Evolutionary conservation across 2,113 vertebrate genomes (phyloP).

Genomic region (Cyprinodon tularosa): DNA sequence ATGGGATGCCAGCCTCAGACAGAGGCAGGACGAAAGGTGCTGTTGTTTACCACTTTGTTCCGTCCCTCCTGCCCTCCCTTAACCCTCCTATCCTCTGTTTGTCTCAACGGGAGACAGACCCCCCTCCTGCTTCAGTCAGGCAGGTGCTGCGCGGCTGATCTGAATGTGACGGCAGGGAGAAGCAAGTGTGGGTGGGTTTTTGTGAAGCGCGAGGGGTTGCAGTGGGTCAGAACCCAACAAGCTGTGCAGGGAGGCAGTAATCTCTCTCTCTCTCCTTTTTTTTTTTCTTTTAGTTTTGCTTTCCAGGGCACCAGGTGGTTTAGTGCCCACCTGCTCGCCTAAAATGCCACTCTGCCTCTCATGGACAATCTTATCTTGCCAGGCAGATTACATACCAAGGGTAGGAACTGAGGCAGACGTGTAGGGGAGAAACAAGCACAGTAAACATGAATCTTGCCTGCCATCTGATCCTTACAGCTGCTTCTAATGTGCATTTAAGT

Average conservation of each 20-base stretch:
- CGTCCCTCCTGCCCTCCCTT: constrained; percentile 51
- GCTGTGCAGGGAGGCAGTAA: constrained; percentile 70
- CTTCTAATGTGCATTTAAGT: constrained; percentile 70
- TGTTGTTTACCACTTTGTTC: constrained; percentile 72
- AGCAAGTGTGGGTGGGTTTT: constrained; percentile 13
- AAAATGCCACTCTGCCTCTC: constrained; percentile 49
- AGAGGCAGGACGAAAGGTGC: constrained; percentile 77
- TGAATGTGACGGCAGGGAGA: constrained; percentile 49
- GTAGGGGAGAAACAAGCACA: constrained; percentile 61
- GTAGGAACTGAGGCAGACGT: constrained; percentile 37
- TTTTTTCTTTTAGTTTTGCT: neutral
- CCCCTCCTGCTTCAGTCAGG: constrained; percentile 54
- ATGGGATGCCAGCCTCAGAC: constrained; percentile 64
- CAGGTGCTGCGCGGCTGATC: constrained; percentile 51
- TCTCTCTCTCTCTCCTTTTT: constrained; percentile 24
- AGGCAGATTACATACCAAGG: constrained; percentile 60
- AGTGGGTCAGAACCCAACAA: constrained; percentile 79
- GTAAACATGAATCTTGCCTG: constrained; percentile 49
- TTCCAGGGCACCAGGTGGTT: constrained; percentile 74
- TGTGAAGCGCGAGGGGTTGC: constrained; percentile 38
- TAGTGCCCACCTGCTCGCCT: constrained; percentile 66
- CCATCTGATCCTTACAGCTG: constrained; percentile 26
- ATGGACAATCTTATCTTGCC: constrained; percentile 37
- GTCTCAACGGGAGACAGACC: constrained; percentile 43
- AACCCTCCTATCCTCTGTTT: constrained; percentile 55